Conservation (phyloP, 1,140 invertebrate genomes). For the Delia radicum region DNA sequence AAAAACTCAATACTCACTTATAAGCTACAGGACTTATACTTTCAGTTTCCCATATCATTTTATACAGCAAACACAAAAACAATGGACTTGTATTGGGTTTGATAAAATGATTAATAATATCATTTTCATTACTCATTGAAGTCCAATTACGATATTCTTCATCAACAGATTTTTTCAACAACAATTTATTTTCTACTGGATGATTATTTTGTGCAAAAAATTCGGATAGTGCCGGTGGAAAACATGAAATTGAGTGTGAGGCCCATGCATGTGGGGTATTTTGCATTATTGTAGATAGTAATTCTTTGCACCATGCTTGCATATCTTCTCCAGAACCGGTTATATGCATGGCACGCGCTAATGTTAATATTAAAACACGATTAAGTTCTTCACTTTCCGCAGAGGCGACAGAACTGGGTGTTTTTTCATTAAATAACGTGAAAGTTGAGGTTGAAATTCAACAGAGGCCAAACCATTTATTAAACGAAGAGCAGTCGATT, state of each 20-base stretch:
- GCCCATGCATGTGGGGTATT: conserved; percentile 95
- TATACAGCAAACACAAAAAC: conserved; percentile 91
- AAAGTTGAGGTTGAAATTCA: conserved; percentile 88
- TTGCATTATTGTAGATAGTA: conserved; percentile 87
- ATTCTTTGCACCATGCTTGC: conserved; percentile 86
- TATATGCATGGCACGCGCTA: conserved; percentile 92
- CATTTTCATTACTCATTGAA: conserved; percentile 94
- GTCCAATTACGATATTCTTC: conserved; percentile 96
- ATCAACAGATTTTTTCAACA: conserved; percentile 88
- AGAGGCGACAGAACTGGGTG: conserved; percentile 70
- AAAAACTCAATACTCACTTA: conserved; percentile 68
- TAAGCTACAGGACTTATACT: conserved; percentile 90
- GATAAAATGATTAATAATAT: conserved; percentile 92
- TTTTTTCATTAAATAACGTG: conserved; percentile 85
- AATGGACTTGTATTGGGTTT: conserved; percentile 83
- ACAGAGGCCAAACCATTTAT: conserved; percentile 89
- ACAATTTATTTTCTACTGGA: conserved; percentile 86
- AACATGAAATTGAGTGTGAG: conserved; percentile 86
- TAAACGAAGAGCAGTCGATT: conserved; percentile 76
- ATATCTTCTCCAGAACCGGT: conserved; percentile 71
- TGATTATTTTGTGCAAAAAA: conserved; percentile 77
- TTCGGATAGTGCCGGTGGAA: conserved; percentile 84
- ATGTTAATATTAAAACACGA: conserved; percentile 83
- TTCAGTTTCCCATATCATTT: conserved; percentile 93
- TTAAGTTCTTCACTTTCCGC: conserved; percentile 95